Percentiles rank a stretch among this genome's conserved stretches.
Evolutionary conservation across 2,797 vertebrate species (phyloP).

Genomic region (Sebastes dallii): DNA sequence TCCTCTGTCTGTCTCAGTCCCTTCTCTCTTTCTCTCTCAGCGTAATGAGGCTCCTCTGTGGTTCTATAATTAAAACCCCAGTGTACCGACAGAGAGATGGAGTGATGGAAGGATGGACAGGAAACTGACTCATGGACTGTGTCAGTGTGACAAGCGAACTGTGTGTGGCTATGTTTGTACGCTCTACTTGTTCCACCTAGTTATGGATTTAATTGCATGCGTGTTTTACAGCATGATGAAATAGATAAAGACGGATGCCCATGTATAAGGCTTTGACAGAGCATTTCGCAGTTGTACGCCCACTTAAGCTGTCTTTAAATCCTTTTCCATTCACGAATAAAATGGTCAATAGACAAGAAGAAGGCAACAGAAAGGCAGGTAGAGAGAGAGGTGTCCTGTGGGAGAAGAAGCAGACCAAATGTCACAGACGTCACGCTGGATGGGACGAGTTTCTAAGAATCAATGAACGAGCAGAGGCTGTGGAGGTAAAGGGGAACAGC

Average conservation of each 20-base stretch:
- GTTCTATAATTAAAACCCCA: constrained; percentile 73
- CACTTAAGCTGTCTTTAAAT: constrained; percentile 16
- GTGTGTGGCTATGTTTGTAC: constrained; percentile 6
- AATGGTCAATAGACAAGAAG: constrained; percentile 10
- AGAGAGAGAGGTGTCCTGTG: constrained; percentile 13
- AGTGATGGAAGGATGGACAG: constrained; percentile 59
- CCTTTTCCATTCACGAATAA: not conserved
- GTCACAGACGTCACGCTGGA: not conserved
- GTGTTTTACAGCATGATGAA: constrained; percentile 53
- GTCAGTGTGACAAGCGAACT: constrained; percentile 44
- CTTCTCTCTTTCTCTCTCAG: constrained; percentile 21
- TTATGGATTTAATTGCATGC: constrained; percentile 54
- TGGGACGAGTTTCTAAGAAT: constrained; percentile 29
- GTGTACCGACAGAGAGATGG: constrained; percentile 54
- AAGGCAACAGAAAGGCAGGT: constrained; percentile 4
- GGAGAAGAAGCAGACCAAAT: constrained; percentile 10
- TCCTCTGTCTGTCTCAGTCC: constrained; percentile 29
- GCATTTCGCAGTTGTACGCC: constrained; percentile 10
- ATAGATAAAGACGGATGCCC: constrained; percentile 44
- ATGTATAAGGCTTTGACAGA: constrained; percentile 16
- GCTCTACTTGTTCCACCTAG: constrained; percentile 50
- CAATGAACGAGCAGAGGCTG: constrained; percentile 20
- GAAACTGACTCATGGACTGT: constrained; percentile 58
- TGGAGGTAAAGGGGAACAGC: constrained; percentile 12
- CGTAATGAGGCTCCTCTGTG: constrained; percentile 64